These are phyloP conservation scores for Physocephala rufipes DNA, from an alignment of 2,888 invertebrate species.

Conservation along the genomic window DNA sequence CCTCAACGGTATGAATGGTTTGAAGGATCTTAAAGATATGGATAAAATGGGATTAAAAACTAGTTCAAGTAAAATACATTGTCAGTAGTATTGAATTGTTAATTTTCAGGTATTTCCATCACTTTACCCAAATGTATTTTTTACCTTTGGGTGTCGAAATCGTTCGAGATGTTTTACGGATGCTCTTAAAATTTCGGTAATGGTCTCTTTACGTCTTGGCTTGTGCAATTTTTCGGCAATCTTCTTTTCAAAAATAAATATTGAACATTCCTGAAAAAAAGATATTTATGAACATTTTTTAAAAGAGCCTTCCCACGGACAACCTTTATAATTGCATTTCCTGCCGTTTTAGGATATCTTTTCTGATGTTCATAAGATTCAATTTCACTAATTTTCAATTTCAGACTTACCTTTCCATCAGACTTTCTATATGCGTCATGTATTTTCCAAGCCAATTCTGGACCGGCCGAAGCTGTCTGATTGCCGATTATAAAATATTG, in stretches of 20 bases:
- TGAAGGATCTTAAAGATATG: conserved; percentile 68
- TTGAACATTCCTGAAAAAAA: conserved; percentile 82
- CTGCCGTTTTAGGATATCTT: too few species aligned
- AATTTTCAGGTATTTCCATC: too few species aligned
- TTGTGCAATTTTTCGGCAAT: conserved; percentile 92
- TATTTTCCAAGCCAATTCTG: conserved; percentile 91
- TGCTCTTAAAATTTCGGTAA: conserved; percentile 84
- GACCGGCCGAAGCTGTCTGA: conserved; percentile 82
- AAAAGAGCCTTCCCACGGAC: background rate
- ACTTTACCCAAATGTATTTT: too few species aligned
- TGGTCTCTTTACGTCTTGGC: conserved; percentile 90
- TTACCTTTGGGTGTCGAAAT: conserved; percentile 82
- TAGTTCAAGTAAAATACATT: too few species aligned
- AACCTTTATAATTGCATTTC: too few species aligned
- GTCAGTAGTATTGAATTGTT: too few species aligned
- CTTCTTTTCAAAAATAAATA: conserved; percentile 93
- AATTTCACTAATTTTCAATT: background rate
- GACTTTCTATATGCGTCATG: conserved; percentile 88
- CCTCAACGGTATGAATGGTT: conserved; percentile 79
- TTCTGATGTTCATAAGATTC: too few species aligned
- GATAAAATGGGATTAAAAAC: too few species aligned
- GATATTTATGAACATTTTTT: background rate
- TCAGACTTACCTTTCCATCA: conserved; percentile 82
- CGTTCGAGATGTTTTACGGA: conserved; percentile 83
- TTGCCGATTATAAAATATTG: conserved; percentile 88